phyloP scores from a whole-genome alignment of 1,140 invertebrate genomes.

The Brachionus koreanus region DNA sequence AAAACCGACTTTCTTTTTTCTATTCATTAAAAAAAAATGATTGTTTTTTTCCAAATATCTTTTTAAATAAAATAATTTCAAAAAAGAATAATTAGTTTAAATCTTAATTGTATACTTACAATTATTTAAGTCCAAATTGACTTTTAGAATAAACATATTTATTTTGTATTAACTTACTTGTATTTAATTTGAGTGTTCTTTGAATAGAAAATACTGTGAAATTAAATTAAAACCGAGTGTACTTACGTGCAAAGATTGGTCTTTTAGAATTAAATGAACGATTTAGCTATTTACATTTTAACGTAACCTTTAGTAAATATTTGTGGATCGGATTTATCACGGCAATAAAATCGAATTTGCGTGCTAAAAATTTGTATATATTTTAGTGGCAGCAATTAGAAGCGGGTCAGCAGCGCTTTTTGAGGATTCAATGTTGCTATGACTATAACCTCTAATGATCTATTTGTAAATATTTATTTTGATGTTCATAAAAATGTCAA shows the following conservation, averaged over 20 bases:
- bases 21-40: too few species aligned
- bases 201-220: neutral
- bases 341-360: neutral
- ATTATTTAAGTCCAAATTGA: neutral
- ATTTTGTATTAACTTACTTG: neutral
- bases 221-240: neutral
- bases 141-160: neutral
- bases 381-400: constrained; percentile 3
- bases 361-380: neutral
- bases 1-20: too few species aligned
- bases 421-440: neutral
- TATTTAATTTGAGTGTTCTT: neutral
- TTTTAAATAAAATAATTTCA: too few species aligned
- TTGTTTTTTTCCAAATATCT: too few species aligned
- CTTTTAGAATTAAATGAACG: neutral
- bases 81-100: too few species aligned
- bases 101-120: neutral
- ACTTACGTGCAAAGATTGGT: neutral
- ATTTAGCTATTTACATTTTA: neutral
- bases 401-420: neutral
- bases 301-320: constrained; percentile 19
- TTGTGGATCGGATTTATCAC: neutral
- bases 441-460: neutral
- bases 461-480: neutral
- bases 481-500: neutral